Evolutionary conservation across 1,140 invertebrate genomes (phyloP).

Genomic region (Phenacoccus solenopsis): DNA sequence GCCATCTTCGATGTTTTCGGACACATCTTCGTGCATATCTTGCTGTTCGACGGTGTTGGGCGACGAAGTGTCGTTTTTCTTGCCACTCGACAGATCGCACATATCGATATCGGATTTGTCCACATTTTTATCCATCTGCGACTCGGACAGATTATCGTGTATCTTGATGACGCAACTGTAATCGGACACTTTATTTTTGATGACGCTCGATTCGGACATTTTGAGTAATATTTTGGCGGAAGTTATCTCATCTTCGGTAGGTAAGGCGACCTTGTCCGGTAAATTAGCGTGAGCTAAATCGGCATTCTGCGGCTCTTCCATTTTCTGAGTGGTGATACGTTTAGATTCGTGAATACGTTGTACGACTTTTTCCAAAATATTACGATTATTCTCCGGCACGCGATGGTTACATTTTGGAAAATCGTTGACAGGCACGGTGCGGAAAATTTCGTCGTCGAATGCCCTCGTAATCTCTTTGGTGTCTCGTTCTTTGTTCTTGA

Average conservation of each 20-base stretch:
- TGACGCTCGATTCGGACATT: slow-evolving; percentile 1
- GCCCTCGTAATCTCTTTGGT: background rate
- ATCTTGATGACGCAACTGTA: background rate
- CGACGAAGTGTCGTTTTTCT: background rate
- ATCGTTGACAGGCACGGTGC: background rate
- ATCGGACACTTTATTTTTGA: background rate
- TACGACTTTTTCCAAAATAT: slow-evolving; percentile 6
- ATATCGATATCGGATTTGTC: background rate
- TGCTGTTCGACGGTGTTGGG: background rate
- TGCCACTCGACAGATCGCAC: background rate
- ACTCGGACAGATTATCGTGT: background rate
- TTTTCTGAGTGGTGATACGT: slow-evolving; percentile 5
- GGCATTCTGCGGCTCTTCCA: background rate
- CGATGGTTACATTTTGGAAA: background rate
- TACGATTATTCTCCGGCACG: slow-evolving; percentile 7
- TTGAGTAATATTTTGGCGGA: background rate
- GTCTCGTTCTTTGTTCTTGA: background rate
- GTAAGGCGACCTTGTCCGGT: background rate
- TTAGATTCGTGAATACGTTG: slow-evolving; percentile 9
- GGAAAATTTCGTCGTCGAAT: background rate
- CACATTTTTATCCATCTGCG: background rate
- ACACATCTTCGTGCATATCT: background rate
- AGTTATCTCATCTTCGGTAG: background rate
- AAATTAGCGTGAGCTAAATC: background rate
- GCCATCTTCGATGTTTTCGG: background rate